A percentile compares a stretch with the other conserved stretches of the same genome.
Conservation (phyloP, 1,140 invertebrate genomes). For the Episyrphus balteatus region DNA sequence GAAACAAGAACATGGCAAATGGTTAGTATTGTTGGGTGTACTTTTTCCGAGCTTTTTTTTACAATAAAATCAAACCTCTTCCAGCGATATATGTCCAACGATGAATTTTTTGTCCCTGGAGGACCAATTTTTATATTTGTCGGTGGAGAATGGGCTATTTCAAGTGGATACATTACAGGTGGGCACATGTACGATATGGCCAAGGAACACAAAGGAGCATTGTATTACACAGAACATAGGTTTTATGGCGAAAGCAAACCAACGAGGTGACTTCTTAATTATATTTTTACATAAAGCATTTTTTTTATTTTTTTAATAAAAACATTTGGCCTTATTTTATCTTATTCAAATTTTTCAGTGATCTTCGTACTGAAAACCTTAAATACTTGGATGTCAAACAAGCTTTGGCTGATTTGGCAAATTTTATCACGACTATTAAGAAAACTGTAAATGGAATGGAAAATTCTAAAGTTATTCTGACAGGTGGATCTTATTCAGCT, state of each 20-base stretch:
- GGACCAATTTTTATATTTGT: constrained; percentile 46
- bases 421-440: constrained; percentile 52
- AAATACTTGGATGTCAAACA: constrained; percentile 61
- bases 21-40: constrained; percentile 18
- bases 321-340: neutral
- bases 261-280: constrained; percentile 41
- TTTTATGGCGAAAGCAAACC: constrained; percentile 72
- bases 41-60: neutral
- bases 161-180: constrained; percentile 36
- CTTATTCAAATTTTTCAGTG: too few species aligned
- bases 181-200: constrained; percentile 51
- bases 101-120: constrained; percentile 43
- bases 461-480: constrained; percentile 40
- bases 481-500: constrained; percentile 75
- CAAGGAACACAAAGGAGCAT: constrained; percentile 49
- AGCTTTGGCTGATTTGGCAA: constrained; percentile 62
- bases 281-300: neutral
- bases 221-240: constrained; percentile 66
- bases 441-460: constrained; percentile 28
- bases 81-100: constrained; percentile 47
- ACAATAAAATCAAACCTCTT: constrained; percentile 31
- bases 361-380: constrained; percentile 48
- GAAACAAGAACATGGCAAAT: constrained; percentile 54
- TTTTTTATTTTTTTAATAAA: neutral
- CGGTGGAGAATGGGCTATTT: constrained; percentile 55